Base-by-base conservation (phyloP, 2,113 vertebrate genomes). In the Vireo altiloquus region DNA sequence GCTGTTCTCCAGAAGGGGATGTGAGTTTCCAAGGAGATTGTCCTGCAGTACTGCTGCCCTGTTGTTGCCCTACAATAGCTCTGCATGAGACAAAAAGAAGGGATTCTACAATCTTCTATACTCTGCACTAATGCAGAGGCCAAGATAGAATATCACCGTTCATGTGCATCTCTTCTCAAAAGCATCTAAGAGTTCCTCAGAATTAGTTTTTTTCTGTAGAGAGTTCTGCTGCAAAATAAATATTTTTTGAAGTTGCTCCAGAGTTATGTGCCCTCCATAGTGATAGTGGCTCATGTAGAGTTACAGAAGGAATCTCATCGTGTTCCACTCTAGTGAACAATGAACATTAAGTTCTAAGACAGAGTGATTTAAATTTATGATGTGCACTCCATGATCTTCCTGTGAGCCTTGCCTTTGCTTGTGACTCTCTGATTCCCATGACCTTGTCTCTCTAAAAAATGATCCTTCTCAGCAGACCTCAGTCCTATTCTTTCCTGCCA, bases 361-460 rank as follows among this genome's bases (percentile, higher is more conserved):
- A 6, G 20, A 79, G 37, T 49, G 35, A 89, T 93, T 93, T 89
- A 90, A 94, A 94, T 93, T 93, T 88, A 88, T 86, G 75, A 46
- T 80, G 13, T 52, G 74, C 85, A 46, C 76, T 83, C 80, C 53
- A 77, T 60, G 68, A 60, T 96, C 68, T 95, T 96, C 85, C 90
- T 93, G 76, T 53, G 57, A 93, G 56, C 28, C 35, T 88, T 91
- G 66, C 31, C 28, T 91, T 92, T 83, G 60, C 69, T 70, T 89
- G 28, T 84, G 88, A 71, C 75, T 84, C 12, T 76, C 70, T 89
- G 56, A 89, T 96, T 96, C 90, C 90, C 92, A 96, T 71, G 93
- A 96, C 91, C 92, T 90, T 68, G 27, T 28, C 35, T 80, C 46
- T 94, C 85, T 65, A 47, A 96, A 94, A 91, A 78, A 78, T 61